Evolutionary conservation across 2,797 vertebrate genomes (phyloP), one percentile per base, ranked within the genome.

Genomic region (Manis javanica): DNA sequence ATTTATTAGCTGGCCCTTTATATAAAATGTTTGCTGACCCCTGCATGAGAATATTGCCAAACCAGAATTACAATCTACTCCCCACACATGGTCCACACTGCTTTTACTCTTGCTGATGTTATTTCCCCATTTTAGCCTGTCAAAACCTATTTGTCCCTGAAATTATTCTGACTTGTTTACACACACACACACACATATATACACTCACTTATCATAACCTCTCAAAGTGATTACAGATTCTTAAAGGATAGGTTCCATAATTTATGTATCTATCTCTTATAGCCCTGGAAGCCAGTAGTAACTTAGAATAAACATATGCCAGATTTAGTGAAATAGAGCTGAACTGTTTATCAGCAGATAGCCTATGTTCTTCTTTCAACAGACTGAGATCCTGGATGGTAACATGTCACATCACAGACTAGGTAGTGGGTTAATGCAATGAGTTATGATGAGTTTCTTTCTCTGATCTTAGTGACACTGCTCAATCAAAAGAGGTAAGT

Each of bases 401-500:
- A 53, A 75, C n/a, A 53, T 1, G 66, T 6, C 46, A 23, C 10
- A n/a, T 19, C 49, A 57, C 0, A 59, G 34, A 87, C 37, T 37
- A 84, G 49, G 39, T 46, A 42, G 29, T 66, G 16, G 5, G 14
- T 37, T 53, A 69, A 31, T 1, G 3, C 7, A 69, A 53, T n/a
- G 1, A 31, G 13, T n/a, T 63, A 37, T 39, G 29, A 68, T 31
- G 91, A 14, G 3, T 87, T 91, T 31, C 21, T 91, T 85, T 72
- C 55, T 87, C 94, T 84, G 61, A 82, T 85, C 26, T 90, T 85
- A 91, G 51, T 19, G 94, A 69, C 3, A 42, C 3, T 42, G 14
- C 68, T 90, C 31, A 97, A 15, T 64, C 85, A 90, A 84, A 53
- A 92, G 12, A 71, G 53, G 26, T 57, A 39, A 91, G 89, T 94